Evolutionary conservation across 30 jellyfish, hydroid and myxozoan species (phyloP).

Genomic region (Turritopsis dohrnii): DNA sequence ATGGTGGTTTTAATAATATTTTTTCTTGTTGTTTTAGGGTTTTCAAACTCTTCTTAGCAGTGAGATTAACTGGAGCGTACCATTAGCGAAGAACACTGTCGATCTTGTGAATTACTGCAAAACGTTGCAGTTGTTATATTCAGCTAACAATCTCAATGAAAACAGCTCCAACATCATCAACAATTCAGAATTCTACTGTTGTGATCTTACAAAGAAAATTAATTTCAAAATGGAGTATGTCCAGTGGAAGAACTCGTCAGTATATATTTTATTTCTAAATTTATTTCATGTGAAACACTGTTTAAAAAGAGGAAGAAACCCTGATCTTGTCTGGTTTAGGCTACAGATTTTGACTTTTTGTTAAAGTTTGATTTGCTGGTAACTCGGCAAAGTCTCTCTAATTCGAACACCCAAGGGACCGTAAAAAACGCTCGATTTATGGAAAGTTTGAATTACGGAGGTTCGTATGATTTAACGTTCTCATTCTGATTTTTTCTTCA

Average conservation of each 20-base stretch:
- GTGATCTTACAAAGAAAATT: slow-evolving; percentile 18
- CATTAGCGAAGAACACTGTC: not conserved
- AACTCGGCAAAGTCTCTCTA: no score
- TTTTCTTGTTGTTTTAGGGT: slow-evolving; percentile 29
- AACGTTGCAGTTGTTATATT: slow-evolving; percentile 24
- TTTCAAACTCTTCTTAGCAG: slow-evolving; percentile 13
- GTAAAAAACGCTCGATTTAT: no score
- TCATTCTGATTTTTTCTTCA: not conserved
- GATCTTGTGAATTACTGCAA: slow-evolving; percentile 7
- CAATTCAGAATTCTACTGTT: slow-evolving; percentile 22
- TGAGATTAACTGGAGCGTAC: not conserved
- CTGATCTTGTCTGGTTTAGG: not conserved
- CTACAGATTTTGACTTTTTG: not conserved
- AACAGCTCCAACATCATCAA: not conserved
- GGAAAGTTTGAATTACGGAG: no score
- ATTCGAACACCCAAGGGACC: no score
- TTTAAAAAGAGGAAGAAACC: no score
- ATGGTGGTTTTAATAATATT: not conserved
- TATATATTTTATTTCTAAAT: no score
- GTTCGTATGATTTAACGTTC: not conserved
- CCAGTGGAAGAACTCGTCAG: slow-evolving; percentile 18
- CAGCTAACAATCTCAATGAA: slow-evolving; percentile 30
- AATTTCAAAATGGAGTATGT: slow-evolving; percentile 34
- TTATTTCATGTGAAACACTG: no score
- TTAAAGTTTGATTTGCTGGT: no score